Evolutionary conservation across 2,797 vertebrate genomes (phyloP), one percentile per base, ranked within the genome.

Genomic region (Chaunax sp.): DNA sequence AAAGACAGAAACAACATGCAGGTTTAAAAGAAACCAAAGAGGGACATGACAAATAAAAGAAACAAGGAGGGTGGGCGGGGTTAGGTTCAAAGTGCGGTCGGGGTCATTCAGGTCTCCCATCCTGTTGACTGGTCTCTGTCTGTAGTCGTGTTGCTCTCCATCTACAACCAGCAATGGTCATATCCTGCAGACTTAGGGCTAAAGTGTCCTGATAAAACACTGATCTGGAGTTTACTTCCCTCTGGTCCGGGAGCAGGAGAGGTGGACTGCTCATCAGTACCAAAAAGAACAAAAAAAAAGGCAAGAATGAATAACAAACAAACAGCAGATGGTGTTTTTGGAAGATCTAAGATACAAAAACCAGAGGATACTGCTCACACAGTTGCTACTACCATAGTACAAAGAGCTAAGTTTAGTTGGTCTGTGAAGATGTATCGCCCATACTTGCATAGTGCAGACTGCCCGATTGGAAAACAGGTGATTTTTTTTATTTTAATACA

Each of bases 1-100:
- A 53, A 50, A 59, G 57, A 78, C 59, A 69, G 85, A 53, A 63
- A 90, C 92, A 63, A 90, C 92, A 91, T 92, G 92, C 91, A 92
- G 74, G 82, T 86, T 84, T n/a, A n/a, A 77, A 90, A 87, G 83
- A 70, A 40, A 40, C 5, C 64, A 77, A 75, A 83, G 52, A 58
- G 15, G 55, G 60, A 79, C 20, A 33, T 15, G 43, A 69, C 37
- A 65, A 72, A 64, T 14, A 54, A 68, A 43, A 72, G 56, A 45
- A 30, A 65, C 38, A 10, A n/a, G 16, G n/a, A 18, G 44, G 10
- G 30, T 5, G 33, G 5, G 8, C 30, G 30, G 40, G 19, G 28
- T 11, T 20, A 22, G 40, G 67, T 67, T 84, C 84, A 90, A 94
- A 87, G 91, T 93, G 93, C 88, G 90, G 92, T 89, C 52, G 70